A percentile compares a stretch with the other conserved stretches of the same genome.
These are phyloP conservation scores for Ibidorhyncha struthersii DNA, from an alignment of 2,113 vertebrate genomes.

Conservation along the genomic window DNA sequence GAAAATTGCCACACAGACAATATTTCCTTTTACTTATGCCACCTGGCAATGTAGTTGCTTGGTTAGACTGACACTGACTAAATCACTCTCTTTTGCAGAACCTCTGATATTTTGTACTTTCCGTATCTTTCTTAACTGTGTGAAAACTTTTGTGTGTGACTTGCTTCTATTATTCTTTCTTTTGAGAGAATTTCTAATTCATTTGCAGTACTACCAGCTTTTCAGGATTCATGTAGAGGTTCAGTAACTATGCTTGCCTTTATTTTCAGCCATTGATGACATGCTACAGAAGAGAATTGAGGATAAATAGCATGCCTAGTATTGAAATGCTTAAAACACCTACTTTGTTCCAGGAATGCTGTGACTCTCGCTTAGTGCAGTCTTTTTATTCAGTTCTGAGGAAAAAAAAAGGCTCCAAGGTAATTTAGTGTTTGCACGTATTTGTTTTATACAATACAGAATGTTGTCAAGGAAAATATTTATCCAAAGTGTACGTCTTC, in stretches of 20 bases:
- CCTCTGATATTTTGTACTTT: conserved; percentile 7
- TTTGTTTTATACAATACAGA: not conserved
- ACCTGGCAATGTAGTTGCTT: not conserved
- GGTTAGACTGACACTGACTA: conserved; percentile 3
- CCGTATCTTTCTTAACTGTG: not conserved
- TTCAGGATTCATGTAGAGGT: not conserved
- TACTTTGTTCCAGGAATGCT: not conserved
- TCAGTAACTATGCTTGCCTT: not conserved
- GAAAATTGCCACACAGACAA: not conserved
- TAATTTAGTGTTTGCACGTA: not conserved
- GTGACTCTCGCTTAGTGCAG: not conserved
- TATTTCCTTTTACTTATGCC: conserved; percentile 21
- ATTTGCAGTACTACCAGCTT: not conserved
- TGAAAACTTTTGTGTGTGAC: not conserved
- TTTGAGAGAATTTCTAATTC: conserved; percentile 10
- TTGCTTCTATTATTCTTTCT: conserved; percentile 8
- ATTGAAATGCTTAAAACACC: not conserved
- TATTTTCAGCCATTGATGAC: not conserved
- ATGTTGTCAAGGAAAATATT: not conserved
- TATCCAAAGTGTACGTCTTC: not conserved
- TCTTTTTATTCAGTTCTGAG: not conserved
- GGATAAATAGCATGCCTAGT: not conserved
- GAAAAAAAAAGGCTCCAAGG: not conserved
- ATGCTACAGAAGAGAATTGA: not conserved
- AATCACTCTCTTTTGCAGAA: conserved; percentile 26